These are phyloP conservation scores for Illadopsis cleaveri DNA, from an alignment of 2,113 vertebrate genomes.

Conservation along the genomic window DNA sequence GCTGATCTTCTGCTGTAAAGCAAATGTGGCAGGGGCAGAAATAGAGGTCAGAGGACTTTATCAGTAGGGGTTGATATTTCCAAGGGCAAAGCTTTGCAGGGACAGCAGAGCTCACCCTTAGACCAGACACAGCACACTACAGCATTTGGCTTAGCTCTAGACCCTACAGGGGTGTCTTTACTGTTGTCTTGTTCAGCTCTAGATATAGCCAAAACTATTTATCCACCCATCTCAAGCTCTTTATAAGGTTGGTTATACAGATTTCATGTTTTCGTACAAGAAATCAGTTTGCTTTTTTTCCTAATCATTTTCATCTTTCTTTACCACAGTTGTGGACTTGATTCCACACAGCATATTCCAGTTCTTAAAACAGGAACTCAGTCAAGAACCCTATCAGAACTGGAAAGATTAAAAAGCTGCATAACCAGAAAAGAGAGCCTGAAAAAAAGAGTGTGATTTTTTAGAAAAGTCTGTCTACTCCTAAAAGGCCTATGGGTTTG, in stretches of 20 bases:
- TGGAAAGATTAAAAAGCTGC: neutral
- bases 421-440: neutral
- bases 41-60: neutral
- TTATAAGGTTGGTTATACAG: neutral
- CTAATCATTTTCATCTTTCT: neutral
- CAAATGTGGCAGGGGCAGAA: neutral
- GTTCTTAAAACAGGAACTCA: neutral
- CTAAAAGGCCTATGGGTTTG: neutral
- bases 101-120: neutral
- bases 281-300: neutral
- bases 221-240: neutral
- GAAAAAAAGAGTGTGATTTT: neutral
- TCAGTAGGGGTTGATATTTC: neutral
- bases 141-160: neutral
- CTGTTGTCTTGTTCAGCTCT: neutral
- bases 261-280: neutral
- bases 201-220: neutral
- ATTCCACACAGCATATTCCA: neutral
- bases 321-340: neutral
- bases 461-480: neutral
- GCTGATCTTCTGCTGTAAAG: neutral
- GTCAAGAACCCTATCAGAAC: neutral
- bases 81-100: neutral
- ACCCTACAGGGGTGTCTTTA: neutral
- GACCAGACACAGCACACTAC: fast-evolving